phyloP scores from a whole-genome alignment of 1,140 invertebrate species.

The Cepaea nemoralis region DNA sequence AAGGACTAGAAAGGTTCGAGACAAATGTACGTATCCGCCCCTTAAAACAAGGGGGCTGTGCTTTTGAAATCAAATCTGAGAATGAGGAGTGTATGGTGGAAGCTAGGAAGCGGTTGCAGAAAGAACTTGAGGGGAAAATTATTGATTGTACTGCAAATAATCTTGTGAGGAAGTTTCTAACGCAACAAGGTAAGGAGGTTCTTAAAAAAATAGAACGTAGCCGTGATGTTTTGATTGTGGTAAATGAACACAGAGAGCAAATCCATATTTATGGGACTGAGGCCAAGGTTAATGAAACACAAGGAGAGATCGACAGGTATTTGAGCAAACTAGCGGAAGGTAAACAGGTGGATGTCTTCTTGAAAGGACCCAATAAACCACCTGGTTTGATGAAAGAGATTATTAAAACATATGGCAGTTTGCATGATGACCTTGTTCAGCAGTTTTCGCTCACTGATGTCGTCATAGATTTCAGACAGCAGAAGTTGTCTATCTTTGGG shows the following conservation, averaged over 20 bases:
- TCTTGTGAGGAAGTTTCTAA: constrained; percentile 42
- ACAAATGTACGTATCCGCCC: constrained; percentile 18
- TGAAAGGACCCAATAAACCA: constrained; percentile 54
- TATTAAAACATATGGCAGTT: constrained; percentile 47
- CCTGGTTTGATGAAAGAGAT: constrained; percentile 60
- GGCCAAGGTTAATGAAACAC: not conserved
- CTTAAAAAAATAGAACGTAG: not conserved
- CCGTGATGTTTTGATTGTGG: constrained; percentile 24
- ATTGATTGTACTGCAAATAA: constrained; percentile 43
- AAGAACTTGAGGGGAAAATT: constrained; percentile 49
- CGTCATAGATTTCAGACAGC: constrained; percentile 47
- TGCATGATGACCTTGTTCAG: constrained; percentile 43
- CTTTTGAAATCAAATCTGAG: constrained; percentile 49
- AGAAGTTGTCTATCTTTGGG: constrained; percentile 54
- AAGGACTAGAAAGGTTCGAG: constrained; percentile 2
- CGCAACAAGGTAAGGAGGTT: constrained; percentile 44
- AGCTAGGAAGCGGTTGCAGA: constrained; percentile 43
- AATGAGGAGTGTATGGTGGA: constrained; percentile 41
- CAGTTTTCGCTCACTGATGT: constrained; percentile 41
- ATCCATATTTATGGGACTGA: constrained; percentile 10
- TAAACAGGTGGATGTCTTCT: constrained; percentile 28
- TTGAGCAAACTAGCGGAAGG: not conserved
- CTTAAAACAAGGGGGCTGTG: constrained; percentile 41
- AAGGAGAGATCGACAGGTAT: constrained; percentile 6
- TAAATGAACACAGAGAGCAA: not conserved